A percentile compares a stretch with the other conserved stretches of the same genome.
Evolutionary conservation across 2,797 vertebrate genomes (phyloP).

Genomic region (Eutrigla gurnardus): DNA sequence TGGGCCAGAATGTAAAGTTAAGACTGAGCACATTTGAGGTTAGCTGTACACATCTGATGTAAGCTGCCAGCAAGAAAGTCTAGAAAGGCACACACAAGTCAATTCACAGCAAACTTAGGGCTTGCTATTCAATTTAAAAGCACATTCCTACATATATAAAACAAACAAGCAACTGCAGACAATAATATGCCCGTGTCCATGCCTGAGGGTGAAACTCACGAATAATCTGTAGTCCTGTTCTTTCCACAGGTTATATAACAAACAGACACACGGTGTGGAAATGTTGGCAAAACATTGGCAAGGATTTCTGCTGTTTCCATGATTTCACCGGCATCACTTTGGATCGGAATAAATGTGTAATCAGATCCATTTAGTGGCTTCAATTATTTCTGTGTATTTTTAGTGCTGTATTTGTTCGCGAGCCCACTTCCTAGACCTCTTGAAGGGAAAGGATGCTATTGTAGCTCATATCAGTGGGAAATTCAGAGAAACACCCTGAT

Average conservation of each 20-base stretch:
- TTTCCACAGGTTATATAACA: slow-evolving; percentile 62
- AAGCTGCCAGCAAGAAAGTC: slow-evolving; percentile 3
- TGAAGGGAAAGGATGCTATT: slow-evolving; percentile 60
- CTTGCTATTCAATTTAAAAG: not conserved
- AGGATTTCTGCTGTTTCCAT: slow-evolving; percentile 11
- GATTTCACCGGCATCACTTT: slow-evolving; percentile 25
- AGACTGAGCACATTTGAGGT: not conserved
- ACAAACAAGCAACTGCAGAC: not conserved
- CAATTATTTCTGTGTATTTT: slow-evolving; percentile 21
- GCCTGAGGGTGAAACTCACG: slow-evolving; percentile 14
- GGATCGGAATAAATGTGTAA: not conserved
- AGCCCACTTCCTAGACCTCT: slow-evolving; percentile 30
- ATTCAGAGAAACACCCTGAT: slow-evolving; percentile 65
- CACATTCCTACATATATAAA: not conserved
- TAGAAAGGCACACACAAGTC: not conserved
- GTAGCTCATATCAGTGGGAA: slow-evolving; percentile 63
- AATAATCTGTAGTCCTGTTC: slow-evolving; percentile 45
- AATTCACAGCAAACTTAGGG: not conserved
- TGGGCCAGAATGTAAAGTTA: slow-evolving; percentile 16
- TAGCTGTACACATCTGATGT: not conserved
- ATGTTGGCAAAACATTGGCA: slow-evolving; percentile 52
- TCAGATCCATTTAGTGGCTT: slow-evolving; percentile 12
- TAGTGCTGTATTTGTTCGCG: slow-evolving; percentile 25
- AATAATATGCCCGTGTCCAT: not conserved
- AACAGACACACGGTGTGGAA: slow-evolving; percentile 40